Evolutionary conservation across 2,113 vertebrate genomes (phyloP).

Genomic region (Pteruthius melanotis): DNA sequence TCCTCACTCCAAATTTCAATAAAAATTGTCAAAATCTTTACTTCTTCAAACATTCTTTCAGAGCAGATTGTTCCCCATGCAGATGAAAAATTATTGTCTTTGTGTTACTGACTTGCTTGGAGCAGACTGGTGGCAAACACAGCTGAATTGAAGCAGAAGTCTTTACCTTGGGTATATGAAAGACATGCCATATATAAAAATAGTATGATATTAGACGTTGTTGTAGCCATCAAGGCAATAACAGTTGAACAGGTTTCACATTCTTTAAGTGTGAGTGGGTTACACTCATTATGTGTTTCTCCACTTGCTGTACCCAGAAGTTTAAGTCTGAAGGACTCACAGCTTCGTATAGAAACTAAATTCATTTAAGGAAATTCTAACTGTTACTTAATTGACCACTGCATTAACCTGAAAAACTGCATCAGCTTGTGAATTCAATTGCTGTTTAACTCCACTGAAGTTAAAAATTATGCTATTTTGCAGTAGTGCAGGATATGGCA

Average conservation of each 20-base stretch:
- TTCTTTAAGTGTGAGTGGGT: background rate
- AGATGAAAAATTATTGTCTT: background rate
- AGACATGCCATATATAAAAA: background rate
- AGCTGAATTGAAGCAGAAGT: background rate
- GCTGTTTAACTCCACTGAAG: background rate
- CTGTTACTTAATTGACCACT: background rate
- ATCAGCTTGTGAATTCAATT: background rate
- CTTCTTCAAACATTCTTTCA: background rate
- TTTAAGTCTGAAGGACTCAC: background rate
- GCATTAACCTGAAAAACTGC: background rate
- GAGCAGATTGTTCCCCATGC: background rate
- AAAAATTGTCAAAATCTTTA: background rate
- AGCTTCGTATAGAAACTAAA: background rate
- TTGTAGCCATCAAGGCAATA: background rate
- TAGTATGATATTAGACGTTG: fast-evolving
- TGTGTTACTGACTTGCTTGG: background rate
- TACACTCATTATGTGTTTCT: background rate
- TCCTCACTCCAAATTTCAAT: background rate
- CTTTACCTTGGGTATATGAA: background rate
- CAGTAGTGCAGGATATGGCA: background rate
- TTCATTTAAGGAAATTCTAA: background rate
- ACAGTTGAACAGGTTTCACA: background rate
- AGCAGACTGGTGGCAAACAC: background rate
- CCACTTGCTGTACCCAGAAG: background rate
- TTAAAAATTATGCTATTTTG: background rate